Evolutionary conservation across 2,888 invertebrate species (phyloP).

Genomic region (Cosmia pyralina): DNA sequence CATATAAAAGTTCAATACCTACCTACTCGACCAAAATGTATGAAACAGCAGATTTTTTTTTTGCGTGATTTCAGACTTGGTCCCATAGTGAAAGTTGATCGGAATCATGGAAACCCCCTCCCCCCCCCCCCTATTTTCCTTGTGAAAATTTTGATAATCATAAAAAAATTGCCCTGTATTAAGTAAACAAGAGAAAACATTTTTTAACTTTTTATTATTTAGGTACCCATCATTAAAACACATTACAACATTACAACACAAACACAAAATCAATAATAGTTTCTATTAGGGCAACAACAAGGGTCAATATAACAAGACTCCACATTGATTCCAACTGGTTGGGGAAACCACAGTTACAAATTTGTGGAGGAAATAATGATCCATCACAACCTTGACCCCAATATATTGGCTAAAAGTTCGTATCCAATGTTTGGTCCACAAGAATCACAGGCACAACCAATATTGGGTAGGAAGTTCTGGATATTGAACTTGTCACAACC

Average conservation of each 20-base stretch:
- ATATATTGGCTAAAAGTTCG: conserved; percentile 33
- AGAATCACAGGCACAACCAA: conserved; percentile 35
- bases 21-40: too few species aligned
- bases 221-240: background rate
- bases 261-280: conserved; percentile 63
- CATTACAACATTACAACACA: too few species aligned
- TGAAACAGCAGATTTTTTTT: too few species aligned
- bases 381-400: conserved; percentile 29
- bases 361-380: conserved; percentile 15
- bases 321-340: conserved; percentile 69
- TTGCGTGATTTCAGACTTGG: too few species aligned
- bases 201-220: background rate
- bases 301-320: conserved; percentile 63
- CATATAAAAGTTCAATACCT: too few species aligned
- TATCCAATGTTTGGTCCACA: conserved; percentile 36
- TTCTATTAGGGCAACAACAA: conserved; percentile 53
- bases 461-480: conserved; percentile 26
- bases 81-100: too few species aligned
- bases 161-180: too few species aligned
- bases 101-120: too few species aligned
- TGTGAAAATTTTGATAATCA: too few species aligned
- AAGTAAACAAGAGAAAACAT: too few species aligned
- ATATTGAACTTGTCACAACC: conserved; percentile 30
- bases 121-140: too few species aligned
- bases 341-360: conserved; percentile 44